phyloP scores from a whole-genome alignment of 2,888 invertebrate species.

The Choristoneura rosaceana region DNA sequence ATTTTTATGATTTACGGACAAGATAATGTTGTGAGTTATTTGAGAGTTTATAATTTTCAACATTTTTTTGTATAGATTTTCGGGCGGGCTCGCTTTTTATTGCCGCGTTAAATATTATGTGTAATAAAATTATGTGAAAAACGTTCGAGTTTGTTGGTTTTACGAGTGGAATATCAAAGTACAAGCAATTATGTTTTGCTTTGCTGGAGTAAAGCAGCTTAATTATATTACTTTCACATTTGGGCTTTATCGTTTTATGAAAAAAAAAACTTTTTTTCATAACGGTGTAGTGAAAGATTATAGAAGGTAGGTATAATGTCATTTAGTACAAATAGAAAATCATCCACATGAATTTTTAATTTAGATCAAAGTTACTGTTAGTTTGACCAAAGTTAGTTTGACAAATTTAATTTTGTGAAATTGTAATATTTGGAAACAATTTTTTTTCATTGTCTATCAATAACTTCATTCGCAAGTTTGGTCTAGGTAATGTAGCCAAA shows the following conservation, averaged over 20 bases:
- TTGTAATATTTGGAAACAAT: no score
- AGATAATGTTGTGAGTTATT: slow-evolving; percentile 62
- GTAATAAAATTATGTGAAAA: slow-evolving; percentile 35
- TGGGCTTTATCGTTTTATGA: background rate
- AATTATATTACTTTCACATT: background rate
- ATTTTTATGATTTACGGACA: slow-evolving; percentile 75
- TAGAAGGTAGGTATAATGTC: no score
- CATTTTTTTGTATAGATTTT: slow-evolving; percentile 44
- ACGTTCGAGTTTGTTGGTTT: slow-evolving; percentile 15
- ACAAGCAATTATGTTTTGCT: background rate
- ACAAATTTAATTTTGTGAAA: no score
- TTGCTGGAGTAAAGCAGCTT: background rate
- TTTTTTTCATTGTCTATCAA: no score
- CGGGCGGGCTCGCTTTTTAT: slow-evolving; percentile 23
- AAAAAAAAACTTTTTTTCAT: background rate
- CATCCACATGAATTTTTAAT: no score
- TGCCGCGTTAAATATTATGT: slow-evolving; percentile 23
- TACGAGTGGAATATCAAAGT: background rate
- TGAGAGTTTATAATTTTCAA: slow-evolving; percentile 47
- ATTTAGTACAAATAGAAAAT: no score
- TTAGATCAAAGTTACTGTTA: no score
- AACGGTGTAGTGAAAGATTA: no score
- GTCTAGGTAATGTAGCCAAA: no score
- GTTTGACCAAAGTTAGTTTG: no score
- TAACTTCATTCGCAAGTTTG: no score